Base-by-base conservation (phyloP, 2,797 vertebrate species). In the Octomys mimax region DNA sequence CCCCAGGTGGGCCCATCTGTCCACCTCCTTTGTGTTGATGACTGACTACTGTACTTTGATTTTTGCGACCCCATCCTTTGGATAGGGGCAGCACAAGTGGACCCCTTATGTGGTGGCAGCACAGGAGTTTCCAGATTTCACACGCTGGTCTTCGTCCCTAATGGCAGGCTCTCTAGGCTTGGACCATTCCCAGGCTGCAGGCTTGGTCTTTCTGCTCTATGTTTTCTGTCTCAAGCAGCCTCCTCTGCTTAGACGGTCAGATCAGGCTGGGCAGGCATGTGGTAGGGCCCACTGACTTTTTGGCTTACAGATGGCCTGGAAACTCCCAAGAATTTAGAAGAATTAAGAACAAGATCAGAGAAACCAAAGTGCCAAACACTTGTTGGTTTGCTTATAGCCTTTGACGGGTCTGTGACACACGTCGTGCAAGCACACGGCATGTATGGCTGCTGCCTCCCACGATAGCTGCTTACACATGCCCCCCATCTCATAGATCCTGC, bases 1-100 rank as follows among this genome's bases (percentile, higher is more conserved):
- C 42, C 2, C 2, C 9, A 0, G 16, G 33, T 6, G 6, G 33
- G 13, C 6, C 3, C 16, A n/a, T 6, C 28, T 6, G 21, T 14
- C 42, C 5, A 0, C 71, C 75, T 62, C 78, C 42, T 57, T 46
- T 57, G 57, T 66, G 18, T 3, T 2, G 86, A 42, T 2, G 28
- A 28, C 39, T 39, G 0, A 5, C 26, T 75, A 49, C 85, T 42
- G 28, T 16, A 21, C 86, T 89, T 39, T 31, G 85, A 42, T 62
- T n/a, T 26, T 42, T 31, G 33, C 39, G 19, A 39, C 90, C 14
- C 10, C 39, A n/a, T 84, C 64, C 36, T 64, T 39, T 62, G 21
- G 84, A 31, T 6, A 46, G 42, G 31, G 46, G 57, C 26, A 39
- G 49, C 42, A 4, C 0, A 0, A 1, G 16, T 26, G 61, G 31